Evolutionary conservation across 2,797 vertebrate genomes (phyloP).

Genomic region (Netta rufina): DNA sequence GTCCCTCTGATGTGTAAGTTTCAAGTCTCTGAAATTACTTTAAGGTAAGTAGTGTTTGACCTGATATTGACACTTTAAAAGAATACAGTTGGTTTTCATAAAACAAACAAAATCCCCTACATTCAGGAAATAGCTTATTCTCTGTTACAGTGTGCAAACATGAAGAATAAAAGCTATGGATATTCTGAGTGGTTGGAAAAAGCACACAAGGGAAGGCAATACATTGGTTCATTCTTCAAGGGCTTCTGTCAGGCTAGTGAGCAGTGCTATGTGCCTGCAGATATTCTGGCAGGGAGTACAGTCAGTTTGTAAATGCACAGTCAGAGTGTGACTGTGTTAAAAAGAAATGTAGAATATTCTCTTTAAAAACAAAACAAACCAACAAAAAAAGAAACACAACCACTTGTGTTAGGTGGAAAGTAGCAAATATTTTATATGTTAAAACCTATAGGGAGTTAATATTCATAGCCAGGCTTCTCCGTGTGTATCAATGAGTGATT

Average conservation of each 20-base stretch:
- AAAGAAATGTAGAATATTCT: neutral
- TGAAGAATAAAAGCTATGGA: neutral
- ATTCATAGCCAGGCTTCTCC: neutral
- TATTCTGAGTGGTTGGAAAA: neutral
- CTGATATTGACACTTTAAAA: neutral
- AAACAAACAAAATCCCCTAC: neutral
- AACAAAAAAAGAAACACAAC: neutral
- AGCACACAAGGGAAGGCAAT: neutral
- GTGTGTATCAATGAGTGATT: neutral
- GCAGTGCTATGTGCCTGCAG: neutral
- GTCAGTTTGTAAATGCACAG: neutral
- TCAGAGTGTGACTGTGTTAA: neutral
- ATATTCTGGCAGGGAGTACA: neutral
- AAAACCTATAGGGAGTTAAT: slow-evolving; percentile 12
- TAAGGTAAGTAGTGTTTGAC: neutral
- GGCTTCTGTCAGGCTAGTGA: neutral
- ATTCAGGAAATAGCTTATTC: neutral
- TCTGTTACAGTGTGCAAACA: neutral
- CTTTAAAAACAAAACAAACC: neutral
- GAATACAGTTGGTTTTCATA: neutral
- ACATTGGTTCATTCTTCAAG: neutral
- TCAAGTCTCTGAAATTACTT: neutral
- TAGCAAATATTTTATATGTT: slow-evolving; percentile 29
- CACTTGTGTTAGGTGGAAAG: neutral
- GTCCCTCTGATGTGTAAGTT: neutral